Evolutionary conservation across 2,113 vertebrate genomes (phyloP).

Genomic region (Pedionomus torquatus): DNA sequence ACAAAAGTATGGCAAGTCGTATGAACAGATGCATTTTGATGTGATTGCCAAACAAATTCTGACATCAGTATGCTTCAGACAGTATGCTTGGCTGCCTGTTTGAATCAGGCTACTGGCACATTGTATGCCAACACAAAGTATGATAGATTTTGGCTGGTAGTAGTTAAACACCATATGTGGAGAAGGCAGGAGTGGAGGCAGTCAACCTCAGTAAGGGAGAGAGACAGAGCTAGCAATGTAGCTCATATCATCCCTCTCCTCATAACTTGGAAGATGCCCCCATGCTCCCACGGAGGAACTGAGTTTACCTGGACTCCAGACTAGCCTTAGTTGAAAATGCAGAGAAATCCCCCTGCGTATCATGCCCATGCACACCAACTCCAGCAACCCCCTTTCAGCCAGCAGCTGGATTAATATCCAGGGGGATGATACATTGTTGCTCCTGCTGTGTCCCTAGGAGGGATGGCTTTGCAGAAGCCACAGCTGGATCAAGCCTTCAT

Average conservation of each 20-base stretch:
- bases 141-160: not conserved
- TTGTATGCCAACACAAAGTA: not conserved
- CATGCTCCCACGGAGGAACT: not conserved
- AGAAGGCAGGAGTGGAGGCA: not conserved
- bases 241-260: not conserved
- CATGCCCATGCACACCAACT: rapidly evolving
- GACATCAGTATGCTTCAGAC: not conserved
- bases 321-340: not conserved
- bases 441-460: not conserved
- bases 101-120: not conserved
- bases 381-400: rapidly evolving
- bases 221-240: no score
- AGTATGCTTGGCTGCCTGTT: not conserved
- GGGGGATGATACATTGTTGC: rapidly evolving
- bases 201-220: no score
- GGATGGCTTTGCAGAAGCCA: not conserved
- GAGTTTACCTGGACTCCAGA: not conserved
- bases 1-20: not conserved
- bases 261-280: not conserved
- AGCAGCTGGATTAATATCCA: not conserved
- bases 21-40: not conserved
- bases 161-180: not conserved
- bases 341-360: not conserved
- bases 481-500: not conserved
- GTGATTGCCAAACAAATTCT: not conserved